A percentile compares a stretch with the other conserved stretches of the same genome.
Evolutionary conservation across 2,888 invertebrate genomes (phyloP).

Genomic region (Exocentrus adspersus): DNA sequence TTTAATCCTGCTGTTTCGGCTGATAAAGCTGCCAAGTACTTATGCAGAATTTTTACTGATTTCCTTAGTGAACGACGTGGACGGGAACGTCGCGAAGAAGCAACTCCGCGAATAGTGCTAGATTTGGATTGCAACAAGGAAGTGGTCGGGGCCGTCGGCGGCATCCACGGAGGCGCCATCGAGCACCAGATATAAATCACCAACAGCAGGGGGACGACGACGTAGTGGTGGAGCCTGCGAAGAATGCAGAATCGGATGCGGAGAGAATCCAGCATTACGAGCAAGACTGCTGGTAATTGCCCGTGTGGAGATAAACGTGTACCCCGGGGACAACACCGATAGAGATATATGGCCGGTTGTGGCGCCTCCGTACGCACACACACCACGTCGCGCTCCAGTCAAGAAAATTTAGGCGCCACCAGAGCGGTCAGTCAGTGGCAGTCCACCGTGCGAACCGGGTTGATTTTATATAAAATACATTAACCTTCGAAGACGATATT

Average conservation of each 20-base stretch:
- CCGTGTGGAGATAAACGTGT: conserved; percentile 32
- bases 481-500: conserved; percentile 3
- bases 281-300: conserved; percentile 30
- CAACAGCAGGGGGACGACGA: conserved; percentile 23
- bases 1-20: no score
- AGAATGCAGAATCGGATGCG: conserved; percentile 24
- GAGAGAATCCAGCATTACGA: conserved; percentile 21
- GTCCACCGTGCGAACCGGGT: conserved; percentile 38
- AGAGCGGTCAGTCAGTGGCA: conserved; percentile 42
- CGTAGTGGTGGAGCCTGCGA: conserved; percentile 23
- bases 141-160: conserved; percentile 16
- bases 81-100: no score
- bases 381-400: conserved; percentile 40
- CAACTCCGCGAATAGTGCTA: no score
- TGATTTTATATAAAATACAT: no score
- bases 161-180: conserved; percentile 26
- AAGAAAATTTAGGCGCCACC: conserved; percentile 49
- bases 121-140: conserved; percentile 15
- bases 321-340: conserved; percentile 40
- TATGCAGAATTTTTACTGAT: no score
- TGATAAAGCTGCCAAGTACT: no score
- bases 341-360: conserved; percentile 41
- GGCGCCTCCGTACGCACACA: conserved; percentile 45
- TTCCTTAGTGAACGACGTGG: no score
- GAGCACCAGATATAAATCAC: conserved; percentile 17